Evolutionary conservation across 2,113 vertebrate species (phyloP).

Genomic region (Menura novaehollandiae): DNA sequence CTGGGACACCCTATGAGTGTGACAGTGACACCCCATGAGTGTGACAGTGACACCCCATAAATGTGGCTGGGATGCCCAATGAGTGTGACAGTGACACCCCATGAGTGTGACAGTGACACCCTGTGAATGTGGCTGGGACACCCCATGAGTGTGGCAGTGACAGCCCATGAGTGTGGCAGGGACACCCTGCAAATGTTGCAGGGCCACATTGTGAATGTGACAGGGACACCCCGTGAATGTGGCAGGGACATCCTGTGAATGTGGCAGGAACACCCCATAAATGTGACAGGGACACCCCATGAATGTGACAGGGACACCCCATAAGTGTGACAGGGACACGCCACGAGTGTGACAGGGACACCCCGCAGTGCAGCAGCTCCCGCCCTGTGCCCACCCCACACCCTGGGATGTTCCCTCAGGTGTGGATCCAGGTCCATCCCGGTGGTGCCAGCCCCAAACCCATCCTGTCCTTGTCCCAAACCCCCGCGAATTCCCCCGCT

Average conservation of each 20-base stretch:
- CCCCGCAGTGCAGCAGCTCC: neutral
- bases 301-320: neutral
- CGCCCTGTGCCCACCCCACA: neutral
- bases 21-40: neutral
- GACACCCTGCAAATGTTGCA: neutral
- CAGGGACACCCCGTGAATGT: neutral
- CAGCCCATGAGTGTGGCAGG: fast-evolving
- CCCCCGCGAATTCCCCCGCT: too few relatives aligned
- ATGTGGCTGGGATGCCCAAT: too few relatives aligned
- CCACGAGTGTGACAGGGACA: neutral
- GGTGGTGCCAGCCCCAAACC: neutral
- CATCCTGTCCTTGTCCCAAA: too few relatives aligned
- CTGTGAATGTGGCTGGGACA: fast-evolving
- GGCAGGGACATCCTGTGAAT: fast-evolving
- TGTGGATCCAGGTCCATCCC: neutral
- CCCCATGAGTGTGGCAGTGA: fast-evolving
- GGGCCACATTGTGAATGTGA: neutral
- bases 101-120: fast-evolving
- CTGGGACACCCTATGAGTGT: neutral
- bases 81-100: neutral
- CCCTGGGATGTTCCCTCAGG: neutral
- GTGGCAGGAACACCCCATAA: fast-evolving
- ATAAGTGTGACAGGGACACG: fast-evolving
- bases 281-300: fast-evolving
- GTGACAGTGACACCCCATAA: neutral